A percentile compares a stretch with the other conserved stretches of the same genome.
phyloP scores from a whole-genome alignment of 2,113 vertebrate genomes.

The Forbesichthys agassizii region DNA sequence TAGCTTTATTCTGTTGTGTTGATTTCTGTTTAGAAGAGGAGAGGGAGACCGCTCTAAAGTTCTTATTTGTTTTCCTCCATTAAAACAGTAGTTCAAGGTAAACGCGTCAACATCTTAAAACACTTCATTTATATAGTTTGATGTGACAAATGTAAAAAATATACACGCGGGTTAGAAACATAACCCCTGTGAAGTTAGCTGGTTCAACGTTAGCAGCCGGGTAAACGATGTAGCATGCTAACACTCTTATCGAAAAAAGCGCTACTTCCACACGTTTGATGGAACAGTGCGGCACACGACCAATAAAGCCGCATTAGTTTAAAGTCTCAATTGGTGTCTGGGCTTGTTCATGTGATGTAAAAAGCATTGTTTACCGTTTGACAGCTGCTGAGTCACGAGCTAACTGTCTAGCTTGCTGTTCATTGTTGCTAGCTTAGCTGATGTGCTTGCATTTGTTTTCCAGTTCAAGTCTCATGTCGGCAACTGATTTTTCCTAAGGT shows the following conservation, averaged over 20 bases:
- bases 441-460: not conserved
- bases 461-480: too few relatives aligned
- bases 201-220: slow-evolving; percentile 31
- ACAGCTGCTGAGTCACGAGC: slow-evolving; percentile 80
- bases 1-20: slow-evolving; percentile 56
- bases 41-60: slow-evolving; percentile 46
- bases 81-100: slow-evolving; percentile 66
- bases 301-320: slow-evolving; percentile 7
- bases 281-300: not conserved
- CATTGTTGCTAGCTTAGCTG: slow-evolving; percentile 50
- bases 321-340: not conserved
- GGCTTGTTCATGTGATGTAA: not conserved
- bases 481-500: too few relatives aligned
- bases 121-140: slow-evolving; percentile 1
- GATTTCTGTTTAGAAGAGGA: slow-evolving; percentile 64
- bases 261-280: slow-evolving; percentile 4
- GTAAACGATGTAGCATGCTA: slow-evolving; percentile 56
- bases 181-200: slow-evolving; percentile 59
- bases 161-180: slow-evolving; percentile 23
- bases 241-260: slow-evolving; percentile 45
- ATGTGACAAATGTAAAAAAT: slow-evolving; percentile 26
- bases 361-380: slow-evolving; percentile 1
- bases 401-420: slow-evolving; percentile 61
- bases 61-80: slow-evolving; percentile 25
- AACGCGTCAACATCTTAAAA: slow-evolving; percentile 29